Evolutionary conservation across 2,113 vertebrate species (phyloP), one percentile per base, ranked within the genome.

Genomic region (Eleginops maclovinus): DNA sequence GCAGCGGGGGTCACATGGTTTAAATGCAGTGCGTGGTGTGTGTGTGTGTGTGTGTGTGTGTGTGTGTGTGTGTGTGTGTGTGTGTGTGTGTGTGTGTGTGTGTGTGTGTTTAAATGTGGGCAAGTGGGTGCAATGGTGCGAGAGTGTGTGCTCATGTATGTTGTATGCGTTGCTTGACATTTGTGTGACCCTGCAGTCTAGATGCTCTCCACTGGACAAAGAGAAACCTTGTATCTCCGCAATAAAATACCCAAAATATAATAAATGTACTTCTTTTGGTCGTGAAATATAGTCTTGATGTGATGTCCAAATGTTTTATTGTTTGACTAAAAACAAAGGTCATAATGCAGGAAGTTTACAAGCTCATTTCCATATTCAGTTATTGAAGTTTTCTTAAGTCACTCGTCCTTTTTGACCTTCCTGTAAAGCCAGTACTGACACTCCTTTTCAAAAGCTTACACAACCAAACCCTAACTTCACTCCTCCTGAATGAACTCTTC

Each of bases 1-100:
- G 47, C 41, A 16, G 58, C 40, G 44, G 59, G 69, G 87, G 72
- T 88, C 72, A 87, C 82, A 83, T 56, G 82, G 21, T 73, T 56
- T 44, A 59, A 41, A 47, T 0, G 21, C 28, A 16, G 22, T 1
- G 24, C 5, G 12, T 24, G 26, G 0, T 8, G 22, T 17, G 40
- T 31, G 55, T 13, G 55, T 63, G 49, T 50, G 59, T 49, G 65
- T 63, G 28, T 28, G 22, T 22, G 41, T 44, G 36, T 62, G 55
- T 22, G 51, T 5, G 24, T 41, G 59, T 50, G 41, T 13, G n/a
- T 46, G 17, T 24, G 49, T 14, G 4, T 36, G 26, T 55, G 65
- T 53, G 17, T 11, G 40, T 46, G 12, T 22, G 26, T 24, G 9
- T 24, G 47, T n/a, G 49, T 62, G 40, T 62, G 73, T 50, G 63